Conservation (phyloP, 2,113 vertebrate species). For the Myrmecophaga tridactyla region DNA sequence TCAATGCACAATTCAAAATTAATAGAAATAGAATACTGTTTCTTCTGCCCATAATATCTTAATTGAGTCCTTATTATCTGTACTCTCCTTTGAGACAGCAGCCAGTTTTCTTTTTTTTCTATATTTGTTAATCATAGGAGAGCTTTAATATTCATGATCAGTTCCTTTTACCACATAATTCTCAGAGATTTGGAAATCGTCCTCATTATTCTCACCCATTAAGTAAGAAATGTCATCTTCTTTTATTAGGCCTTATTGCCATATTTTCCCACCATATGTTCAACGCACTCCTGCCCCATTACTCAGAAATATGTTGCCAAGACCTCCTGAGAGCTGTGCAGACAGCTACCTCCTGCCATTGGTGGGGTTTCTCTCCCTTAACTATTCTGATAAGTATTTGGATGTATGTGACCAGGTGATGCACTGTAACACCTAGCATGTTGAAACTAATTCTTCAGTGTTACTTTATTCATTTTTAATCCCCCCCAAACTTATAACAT, state of each 20-base stretch:
- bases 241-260: not conserved
- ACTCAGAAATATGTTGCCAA: not conserved
- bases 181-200: constrained; percentile 8
- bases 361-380: not conserved
- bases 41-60: constrained; percentile 38
- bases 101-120: not conserved
- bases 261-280: not conserved
- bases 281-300: not conserved
- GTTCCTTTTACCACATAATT: not conserved
- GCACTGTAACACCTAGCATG: not conserved
- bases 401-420: not conserved
- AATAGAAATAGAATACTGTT: constrained; percentile 4
- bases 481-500: not conserved
- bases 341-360: not conserved
- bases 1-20: constrained; percentile 31
- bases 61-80: constrained; percentile 37
- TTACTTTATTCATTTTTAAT: not conserved
- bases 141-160: not conserved
- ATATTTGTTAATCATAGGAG: not conserved
- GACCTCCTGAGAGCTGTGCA: too few relatives aligned
- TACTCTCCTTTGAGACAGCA: constrained; percentile 20
- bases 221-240: not conserved
- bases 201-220: not conserved
- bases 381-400: not conserved
- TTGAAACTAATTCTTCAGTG: not conserved